phyloP scores from a whole-genome alignment of 2,113 vertebrate genomes.

The Taurulus bubalis region DNA sequence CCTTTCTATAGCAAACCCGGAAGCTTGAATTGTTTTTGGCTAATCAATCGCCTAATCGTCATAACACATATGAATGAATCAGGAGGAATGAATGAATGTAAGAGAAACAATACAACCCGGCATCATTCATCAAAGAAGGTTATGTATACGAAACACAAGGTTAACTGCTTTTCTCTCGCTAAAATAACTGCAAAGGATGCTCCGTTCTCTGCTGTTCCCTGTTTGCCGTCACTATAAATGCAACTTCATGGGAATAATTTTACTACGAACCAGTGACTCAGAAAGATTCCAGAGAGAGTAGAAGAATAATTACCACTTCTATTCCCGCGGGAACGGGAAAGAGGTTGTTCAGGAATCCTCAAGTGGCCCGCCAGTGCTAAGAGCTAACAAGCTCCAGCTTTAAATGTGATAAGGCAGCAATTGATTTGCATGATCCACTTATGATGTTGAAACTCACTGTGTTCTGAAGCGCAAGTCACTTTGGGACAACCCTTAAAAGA shows the following conservation, averaged over 20 bases:
- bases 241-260: conserved; percentile 40
- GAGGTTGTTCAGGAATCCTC: conserved; percentile 53
- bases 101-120: background rate
- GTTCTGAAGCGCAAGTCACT: conserved; percentile 16
- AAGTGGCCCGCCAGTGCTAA: conserved; percentile 45
- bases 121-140: background rate
- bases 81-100: background rate
- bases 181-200: background rate
- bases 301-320: conserved; percentile 65
- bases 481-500: background rate
- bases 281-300: conserved; percentile 42
- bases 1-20: background rate
- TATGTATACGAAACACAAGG: background rate
- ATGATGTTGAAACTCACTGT: conserved; percentile 20
- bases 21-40: background rate
- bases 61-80: background rate
- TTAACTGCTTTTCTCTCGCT: background rate
- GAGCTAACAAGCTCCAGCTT: conserved; percentile 46
- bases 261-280: conserved; percentile 38
- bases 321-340: conserved; percentile 59
- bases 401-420: conserved; percentile 46
- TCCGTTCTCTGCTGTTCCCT: conserved; percentile 12
- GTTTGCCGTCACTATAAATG: conserved; percentile 16
- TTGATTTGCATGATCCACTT: conserved; percentile 64
- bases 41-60: background rate